Evolutionary conservation across 2,113 vertebrate genomes (phyloP).

Genomic region (Leptobrachium ailaonicum): DNA sequence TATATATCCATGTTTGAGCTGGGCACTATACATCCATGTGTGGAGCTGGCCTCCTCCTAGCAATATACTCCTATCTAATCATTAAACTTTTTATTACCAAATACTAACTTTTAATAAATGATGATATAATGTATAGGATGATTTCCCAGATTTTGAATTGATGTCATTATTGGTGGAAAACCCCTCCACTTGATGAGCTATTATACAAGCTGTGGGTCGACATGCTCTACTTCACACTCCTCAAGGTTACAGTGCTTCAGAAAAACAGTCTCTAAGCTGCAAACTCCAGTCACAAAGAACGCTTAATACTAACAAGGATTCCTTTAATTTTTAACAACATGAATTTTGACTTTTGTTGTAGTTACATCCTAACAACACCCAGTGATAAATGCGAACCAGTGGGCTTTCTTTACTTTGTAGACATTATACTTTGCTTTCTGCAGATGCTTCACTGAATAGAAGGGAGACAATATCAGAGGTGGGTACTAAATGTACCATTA

Average conservation of each 20-base stretch:
- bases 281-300: not conserved
- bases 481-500: not conserved
- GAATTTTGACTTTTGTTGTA: constrained; percentile 56
- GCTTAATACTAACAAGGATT: constrained; percentile 39
- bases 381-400: constrained; percentile 1
- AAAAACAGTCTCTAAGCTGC: not conserved
- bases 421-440: not conserved
- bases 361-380: constrained; percentile 61
- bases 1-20: too few relatives aligned
- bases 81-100: too few relatives aligned
- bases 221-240: not conserved
- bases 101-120: too few relatives aligned
- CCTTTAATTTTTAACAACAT: constrained; percentile 68
- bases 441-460: not conserved
- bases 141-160: too few relatives aligned
- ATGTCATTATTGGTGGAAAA: too few relatives aligned
- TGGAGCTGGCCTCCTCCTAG: too few relatives aligned
- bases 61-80: too few relatives aligned
- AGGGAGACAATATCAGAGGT: not conserved
- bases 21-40: too few relatives aligned
- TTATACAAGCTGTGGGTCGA: too few relatives aligned
- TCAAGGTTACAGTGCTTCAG: constrained; percentile 5
- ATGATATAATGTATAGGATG: too few relatives aligned
- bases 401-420: not conserved
- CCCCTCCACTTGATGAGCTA: too few relatives aligned